Evolutionary conservation across 2,113 vertebrate species (phyloP).

Genomic region (Lota lota): DNA sequence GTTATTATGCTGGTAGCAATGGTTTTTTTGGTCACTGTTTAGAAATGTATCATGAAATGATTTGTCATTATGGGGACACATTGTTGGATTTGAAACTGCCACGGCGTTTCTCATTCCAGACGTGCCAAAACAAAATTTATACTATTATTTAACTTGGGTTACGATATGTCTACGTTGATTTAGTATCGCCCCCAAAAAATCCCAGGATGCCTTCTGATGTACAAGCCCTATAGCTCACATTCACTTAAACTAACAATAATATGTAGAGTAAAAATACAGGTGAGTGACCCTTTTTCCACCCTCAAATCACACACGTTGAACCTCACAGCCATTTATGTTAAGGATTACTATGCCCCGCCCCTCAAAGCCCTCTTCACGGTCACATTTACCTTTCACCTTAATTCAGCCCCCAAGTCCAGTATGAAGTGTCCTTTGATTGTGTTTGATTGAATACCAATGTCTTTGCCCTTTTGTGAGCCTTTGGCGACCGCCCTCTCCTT

Average conservation of each 20-base stretch:
- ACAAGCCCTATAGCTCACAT: not conserved
- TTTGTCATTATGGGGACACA: too few relatives aligned
- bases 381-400: not conserved
- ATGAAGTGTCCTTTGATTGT: conserved; percentile 11
- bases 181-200: conserved; percentile 23
- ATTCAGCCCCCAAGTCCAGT: conserved; percentile 11
- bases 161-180: too few relatives aligned
- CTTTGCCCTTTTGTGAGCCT: conserved; percentile 55
- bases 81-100: too few relatives aligned
- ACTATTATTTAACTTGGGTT: not conserved
- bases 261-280: conserved; percentile 46
- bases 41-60: too few relatives aligned
- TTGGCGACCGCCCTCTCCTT: conserved; percentile 35
- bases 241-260: conserved; percentile 51
- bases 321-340: not conserved
- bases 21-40: too few relatives aligned
- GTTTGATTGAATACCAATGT: conserved; percentile 52
- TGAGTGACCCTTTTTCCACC: conserved; percentile 51
- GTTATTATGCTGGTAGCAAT: too few relatives aligned
- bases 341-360: not conserved
- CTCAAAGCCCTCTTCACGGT: conserved; percentile 4
- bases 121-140: too few relatives aligned
- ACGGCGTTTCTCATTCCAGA: too few relatives aligned
- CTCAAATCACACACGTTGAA: not conserved
- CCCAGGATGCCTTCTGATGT: too few relatives aligned